Evolutionary conservation across 1,140 invertebrate species (phyloP), one percentile per base, ranked within the genome.

Genomic region (Bombus impatiens): DNA sequence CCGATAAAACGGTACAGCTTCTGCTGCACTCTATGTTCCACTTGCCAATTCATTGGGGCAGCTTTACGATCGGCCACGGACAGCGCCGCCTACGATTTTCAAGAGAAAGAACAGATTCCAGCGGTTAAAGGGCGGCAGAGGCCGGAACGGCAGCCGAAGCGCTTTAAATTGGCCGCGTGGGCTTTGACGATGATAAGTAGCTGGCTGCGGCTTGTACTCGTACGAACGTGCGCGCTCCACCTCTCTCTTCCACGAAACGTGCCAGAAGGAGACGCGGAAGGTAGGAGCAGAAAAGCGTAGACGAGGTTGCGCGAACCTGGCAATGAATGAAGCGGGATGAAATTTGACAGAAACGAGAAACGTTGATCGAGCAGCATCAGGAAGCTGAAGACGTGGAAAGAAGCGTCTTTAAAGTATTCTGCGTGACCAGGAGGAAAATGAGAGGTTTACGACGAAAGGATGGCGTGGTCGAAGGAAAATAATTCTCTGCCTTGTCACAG

Each of bases 151-250:
- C 84, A 84, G 76, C 67, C 68, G 75, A 74, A 68, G 85, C 84
- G 67, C 70, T 91, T 88, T 87, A 87, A 91, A 90, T 91, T 87
- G 82, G 88, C 79, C 87, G 80, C 80, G 86, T 91, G 84, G 87
- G 76, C 79, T 91, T 89, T 85, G 87, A 89, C 90, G 92, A 88
- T 93, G 90, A 92, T 89, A 91, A 91, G 88, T 91, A 89, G 93
- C 92, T 70, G 87, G 87, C 68, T 84, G 87, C 88, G 92, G 92
- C 67, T 76, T 57, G 47, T 81, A 87, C 47, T 32, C 74, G 28
- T n/a, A 70, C 74, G 47, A 25, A 18, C 32, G 44, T 53, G 47
- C 5, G 6, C 47, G 18, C 5, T 8, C 71, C 68, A 76, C 62
- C 57, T 40, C 42, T 40, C 42, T 22, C n/a, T 67, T 67, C 37